Percentiles rank a stretch among this genome's conserved stretches.
Evolutionary conservation across 2,113 vertebrate genomes (phyloP).

Genomic region (Bubo bubo): DNA sequence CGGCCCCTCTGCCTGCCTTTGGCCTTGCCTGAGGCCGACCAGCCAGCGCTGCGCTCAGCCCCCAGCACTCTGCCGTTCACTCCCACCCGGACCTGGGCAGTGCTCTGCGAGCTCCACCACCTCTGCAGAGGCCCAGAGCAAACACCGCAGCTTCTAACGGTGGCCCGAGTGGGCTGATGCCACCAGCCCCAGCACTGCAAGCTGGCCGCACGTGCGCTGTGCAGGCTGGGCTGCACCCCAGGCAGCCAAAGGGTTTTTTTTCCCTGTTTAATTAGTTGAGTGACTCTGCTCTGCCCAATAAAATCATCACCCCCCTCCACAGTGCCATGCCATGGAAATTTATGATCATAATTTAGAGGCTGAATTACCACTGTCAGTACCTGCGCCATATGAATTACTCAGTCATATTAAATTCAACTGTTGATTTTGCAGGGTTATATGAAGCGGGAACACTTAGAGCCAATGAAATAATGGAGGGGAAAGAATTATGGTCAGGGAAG

Average conservation of each 20-base stretch:
- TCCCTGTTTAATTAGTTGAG: conserved; percentile 50
- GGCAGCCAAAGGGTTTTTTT: neutral
- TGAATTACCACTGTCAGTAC: conserved; percentile 70
- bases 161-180: fast-evolving
- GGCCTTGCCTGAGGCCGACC: fast-evolving
- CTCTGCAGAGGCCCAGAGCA: neutral
- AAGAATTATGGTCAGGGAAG: conserved; percentile 1
- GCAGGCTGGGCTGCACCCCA: neutral
- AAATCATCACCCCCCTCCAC: conserved; percentile 30
- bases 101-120: neutral
- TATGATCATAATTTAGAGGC: conserved; percentile 71
- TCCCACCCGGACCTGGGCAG: neutral
- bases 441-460: conserved; percentile 45
- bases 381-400: conserved; percentile 56
- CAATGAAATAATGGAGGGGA: conserved; percentile 31
- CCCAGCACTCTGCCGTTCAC: fast-evolving
- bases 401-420: conserved; percentile 61
- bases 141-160: fast-evolving
- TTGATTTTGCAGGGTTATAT: conserved; percentile 39
- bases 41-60: fast-evolving
- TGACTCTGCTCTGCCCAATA: conserved; percentile 42
- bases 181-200: neutral
- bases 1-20: fast-evolving
- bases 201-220: fast-evolving
- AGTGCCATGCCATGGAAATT: conserved; percentile 65